phyloP scores from a whole-genome alignment of 37 sponge, comb jelly and placozoan species.

The Cliona cf. orientalis region DNA sequence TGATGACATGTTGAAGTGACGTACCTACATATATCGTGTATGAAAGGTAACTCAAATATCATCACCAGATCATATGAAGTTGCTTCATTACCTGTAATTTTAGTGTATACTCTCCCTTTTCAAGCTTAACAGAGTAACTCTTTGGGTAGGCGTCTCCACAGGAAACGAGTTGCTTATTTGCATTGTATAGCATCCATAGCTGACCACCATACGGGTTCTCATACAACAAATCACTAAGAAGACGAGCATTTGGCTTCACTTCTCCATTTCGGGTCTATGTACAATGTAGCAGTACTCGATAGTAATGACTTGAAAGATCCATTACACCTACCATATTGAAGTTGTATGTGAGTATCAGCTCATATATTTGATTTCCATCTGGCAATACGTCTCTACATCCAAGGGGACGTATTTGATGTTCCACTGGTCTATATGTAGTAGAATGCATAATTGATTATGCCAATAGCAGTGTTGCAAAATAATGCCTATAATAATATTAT shows the following conservation, averaged over 20 bases:
- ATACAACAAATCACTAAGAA: conserved; percentile 83
- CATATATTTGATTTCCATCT: conserved; percentile 61
- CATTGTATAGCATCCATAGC: conserved; percentile 88
- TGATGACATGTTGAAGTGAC: conserved; percentile 39
- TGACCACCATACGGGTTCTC: conserved; percentile 85
- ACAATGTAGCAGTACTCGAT: background rate
- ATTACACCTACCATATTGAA: conserved; percentile 71
- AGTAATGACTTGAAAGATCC: background rate
- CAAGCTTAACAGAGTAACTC: conserved; percentile 66
- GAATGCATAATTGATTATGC: background rate
- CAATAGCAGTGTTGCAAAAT: too few relatives aligned
- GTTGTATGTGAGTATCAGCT: conserved; percentile 70
- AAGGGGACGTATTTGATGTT: conserved; percentile 57
- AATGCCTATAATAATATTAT: too few relatives aligned
- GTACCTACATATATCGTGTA: conserved; percentile 28
- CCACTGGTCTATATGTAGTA: conserved; percentile 49
- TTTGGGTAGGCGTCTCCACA: conserved; percentile 86
- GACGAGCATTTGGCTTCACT: conserved; percentile 60
- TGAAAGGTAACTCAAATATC: background rate
- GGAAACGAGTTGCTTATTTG: conserved; percentile 72
- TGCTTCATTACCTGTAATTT: conserved; percentile 53
- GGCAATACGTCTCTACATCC: conserved; percentile 63
- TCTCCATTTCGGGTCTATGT: conserved; percentile 49
- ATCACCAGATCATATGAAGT: background rate
- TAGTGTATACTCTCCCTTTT: conserved; percentile 75